Evolutionary conservation across 1,140 invertebrate species (phyloP).

Genomic region (Gonatopus flavifemur): DNA sequence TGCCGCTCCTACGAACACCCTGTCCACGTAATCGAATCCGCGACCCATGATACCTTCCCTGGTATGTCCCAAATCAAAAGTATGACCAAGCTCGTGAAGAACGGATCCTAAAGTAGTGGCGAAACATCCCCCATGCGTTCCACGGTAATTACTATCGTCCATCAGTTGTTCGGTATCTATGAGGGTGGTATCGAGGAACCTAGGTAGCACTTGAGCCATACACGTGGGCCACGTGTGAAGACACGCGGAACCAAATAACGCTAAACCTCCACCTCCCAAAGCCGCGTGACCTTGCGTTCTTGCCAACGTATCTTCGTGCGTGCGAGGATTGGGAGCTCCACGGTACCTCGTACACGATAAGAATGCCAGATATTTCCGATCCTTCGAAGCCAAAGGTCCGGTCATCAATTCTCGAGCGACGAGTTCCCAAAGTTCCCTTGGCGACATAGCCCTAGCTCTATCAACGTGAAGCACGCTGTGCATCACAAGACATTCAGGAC

Average conservation of each 20-base stretch:
- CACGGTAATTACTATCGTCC: slow-evolving; percentile 87
- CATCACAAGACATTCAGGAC: slow-evolving; percentile 68
- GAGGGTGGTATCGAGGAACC: slow-evolving; percentile 62
- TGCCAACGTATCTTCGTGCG: slow-evolving; percentile 74
- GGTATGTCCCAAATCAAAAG: slow-evolving; percentile 91
- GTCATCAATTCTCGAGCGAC: slow-evolving; percentile 80
- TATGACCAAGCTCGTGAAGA: slow-evolving; percentile 92
- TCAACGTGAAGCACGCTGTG: slow-evolving; percentile 71
- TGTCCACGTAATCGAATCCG: slow-evolving; percentile 87
- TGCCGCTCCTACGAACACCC: slow-evolving; percentile 65
- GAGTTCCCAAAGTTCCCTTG: slow-evolving; percentile 81
- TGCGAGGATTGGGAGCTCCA: slow-evolving; percentile 61
- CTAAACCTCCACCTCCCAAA: slow-evolving; percentile 85
- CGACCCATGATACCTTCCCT: slow-evolving; percentile 90
- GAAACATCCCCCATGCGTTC: slow-evolving; percentile 84
- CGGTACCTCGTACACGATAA: slow-evolving; percentile 83
- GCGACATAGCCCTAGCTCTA: slow-evolving; percentile 71
- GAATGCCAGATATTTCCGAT: slow-evolving; percentile 85
- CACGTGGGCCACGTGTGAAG: slow-evolving; percentile 86
- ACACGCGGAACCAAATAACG: slow-evolving; percentile 86
- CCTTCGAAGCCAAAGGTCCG: slow-evolving; percentile 64
- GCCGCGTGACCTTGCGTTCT: slow-evolving; percentile 83
- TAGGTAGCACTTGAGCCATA: slow-evolving; percentile 63
- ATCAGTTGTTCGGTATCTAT: slow-evolving; percentile 74
- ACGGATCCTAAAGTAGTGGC: slow-evolving; percentile 91